Evolutionary conservation across 2,888 invertebrate genomes (phyloP), one percentile per base, ranked within the genome.

Genomic region (Caenorhabditis sp.): DNA sequence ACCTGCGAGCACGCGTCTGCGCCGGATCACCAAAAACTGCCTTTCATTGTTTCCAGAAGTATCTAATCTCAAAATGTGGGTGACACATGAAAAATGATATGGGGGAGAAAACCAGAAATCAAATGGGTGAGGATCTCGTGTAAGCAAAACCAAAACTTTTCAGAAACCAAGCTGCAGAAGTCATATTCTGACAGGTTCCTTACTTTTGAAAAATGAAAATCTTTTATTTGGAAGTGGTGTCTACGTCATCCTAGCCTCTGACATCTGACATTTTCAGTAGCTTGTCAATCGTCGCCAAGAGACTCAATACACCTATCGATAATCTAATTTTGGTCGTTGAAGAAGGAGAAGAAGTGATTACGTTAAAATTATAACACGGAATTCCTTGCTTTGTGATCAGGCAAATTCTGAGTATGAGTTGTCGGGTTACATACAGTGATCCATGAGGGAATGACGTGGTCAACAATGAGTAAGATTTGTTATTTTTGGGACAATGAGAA

Each of bases 191-290:
- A 54, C 24, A 1, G 54, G 14, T 12, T 54, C 12, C 2, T n/a
- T 16, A 22, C 41, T 24, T 63, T 63, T 63, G 31, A 38, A 59
- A 22, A 59, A 38, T 63, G 5, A 44, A 24, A 63, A 7, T 10
- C n/a, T 44, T 6, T 38, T 12, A 38, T 38, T 6, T 38, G 12
- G 38, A 38, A 38, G 38, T 38, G 6, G 10, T 12, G 26, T 44
- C 44, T 63, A 58, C 69, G 69, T 70, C 69, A 58, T 54, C 24
- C 1, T 35, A 14, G 10, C 3, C 35, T 54, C 24, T 69, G 68
- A 69, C 68, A 51, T 26, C 69, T 70, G 58, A 70, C 28, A 72
- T 72, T 72, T 59, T n/a, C 31, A 47, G 19, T 35, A n/a, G 19
- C 28, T 35, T 51, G 19, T 28, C 35, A 47, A 47, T 35, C 59